Percentiles rank a stretch among this genome's conserved stretches.
Evolutionary conservation across 2,888 invertebrate genomes (phyloP).

Genomic region (Lepidochitona cinerea): DNA sequence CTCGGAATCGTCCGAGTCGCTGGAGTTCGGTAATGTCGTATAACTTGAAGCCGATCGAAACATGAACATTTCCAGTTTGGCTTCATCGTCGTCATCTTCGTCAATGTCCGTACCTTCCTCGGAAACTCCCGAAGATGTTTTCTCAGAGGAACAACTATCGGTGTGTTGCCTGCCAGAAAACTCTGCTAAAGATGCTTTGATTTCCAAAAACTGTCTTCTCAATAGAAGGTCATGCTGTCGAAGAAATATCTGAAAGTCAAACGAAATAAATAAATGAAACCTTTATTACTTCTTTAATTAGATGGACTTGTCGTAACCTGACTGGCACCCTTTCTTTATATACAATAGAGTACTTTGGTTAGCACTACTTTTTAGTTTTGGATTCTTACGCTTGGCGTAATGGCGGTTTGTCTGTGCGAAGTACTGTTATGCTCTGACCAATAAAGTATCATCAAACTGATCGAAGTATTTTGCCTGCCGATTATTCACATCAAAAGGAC

Average conservation of each 20-base stretch:
- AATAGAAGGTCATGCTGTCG: conserved; percentile 58
- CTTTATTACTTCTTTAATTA: no score
- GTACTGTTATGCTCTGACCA: no score
- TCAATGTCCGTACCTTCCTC: neutral
- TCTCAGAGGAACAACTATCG: neutral
- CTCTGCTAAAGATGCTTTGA: conserved; percentile 47
- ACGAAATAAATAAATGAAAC: neutral
- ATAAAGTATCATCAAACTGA: no score
- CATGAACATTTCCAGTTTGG: conserved; percentile 28
- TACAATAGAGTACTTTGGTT: no score
- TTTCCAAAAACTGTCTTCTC: conserved; percentile 57
- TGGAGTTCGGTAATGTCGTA: conserved; percentile 37
- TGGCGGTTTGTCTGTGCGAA: no score
- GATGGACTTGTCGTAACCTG: no score
- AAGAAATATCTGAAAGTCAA: conserved; percentile 46
- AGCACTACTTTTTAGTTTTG: no score
- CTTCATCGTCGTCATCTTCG: neutral
- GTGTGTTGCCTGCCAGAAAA: neutral
- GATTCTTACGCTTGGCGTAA: no score
- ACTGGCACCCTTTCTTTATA: no score
- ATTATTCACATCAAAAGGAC: no score
- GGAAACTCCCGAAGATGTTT: neutral
- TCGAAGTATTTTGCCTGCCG: no score
- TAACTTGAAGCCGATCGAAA: conserved; percentile 49
- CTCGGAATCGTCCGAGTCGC: conserved; percentile 32